These are phyloP conservation scores for Monoplex corrugatus DNA, from an alignment of 2,888 invertebrate genomes.

Conservation along the genomic window DNA sequence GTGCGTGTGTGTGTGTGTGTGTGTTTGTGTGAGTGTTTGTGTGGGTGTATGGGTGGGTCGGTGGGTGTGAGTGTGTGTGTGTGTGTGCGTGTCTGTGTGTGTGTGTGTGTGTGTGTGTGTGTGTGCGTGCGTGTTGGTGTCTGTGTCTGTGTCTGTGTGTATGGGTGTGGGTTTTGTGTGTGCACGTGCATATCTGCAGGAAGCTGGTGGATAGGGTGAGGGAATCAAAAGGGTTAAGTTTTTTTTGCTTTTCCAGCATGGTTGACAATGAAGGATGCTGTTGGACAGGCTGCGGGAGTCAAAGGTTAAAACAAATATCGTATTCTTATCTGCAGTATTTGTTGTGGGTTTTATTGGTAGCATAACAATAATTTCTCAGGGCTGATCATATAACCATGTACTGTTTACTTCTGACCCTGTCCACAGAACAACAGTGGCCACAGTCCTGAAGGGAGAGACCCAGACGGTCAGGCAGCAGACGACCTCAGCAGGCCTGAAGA, in stretches of 20 bases:
- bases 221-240: too few relatives aligned
- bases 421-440: slow-evolving; percentile 74
- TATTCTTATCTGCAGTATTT: too few relatives aligned
- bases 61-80: background rate
- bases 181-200: background rate
- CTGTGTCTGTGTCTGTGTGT: too few relatives aligned
- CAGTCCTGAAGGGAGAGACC: slow-evolving; percentile 73
- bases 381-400: too few relatives aligned
- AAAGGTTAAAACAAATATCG: too few relatives aligned
- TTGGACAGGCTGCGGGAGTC: too few relatives aligned
- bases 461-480: slow-evolving; percentile 56
- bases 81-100: background rate
- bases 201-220: too few relatives aligned
- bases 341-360: too few relatives aligned
- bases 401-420: background rate
- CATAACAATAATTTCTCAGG: too few relatives aligned
- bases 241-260: too few relatives aligned
- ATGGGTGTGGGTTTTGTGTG: background rate
- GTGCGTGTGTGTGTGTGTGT: background rate
- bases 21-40: background rate
- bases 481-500: slow-evolving; percentile 58
- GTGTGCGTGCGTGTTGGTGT: background rate
- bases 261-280: too few relatives aligned
- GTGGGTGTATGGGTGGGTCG: background rate
- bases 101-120: background rate